phyloP scores from a whole-genome alignment of 2,113 vertebrate genomes.

The Arothron firmamentum region DNA sequence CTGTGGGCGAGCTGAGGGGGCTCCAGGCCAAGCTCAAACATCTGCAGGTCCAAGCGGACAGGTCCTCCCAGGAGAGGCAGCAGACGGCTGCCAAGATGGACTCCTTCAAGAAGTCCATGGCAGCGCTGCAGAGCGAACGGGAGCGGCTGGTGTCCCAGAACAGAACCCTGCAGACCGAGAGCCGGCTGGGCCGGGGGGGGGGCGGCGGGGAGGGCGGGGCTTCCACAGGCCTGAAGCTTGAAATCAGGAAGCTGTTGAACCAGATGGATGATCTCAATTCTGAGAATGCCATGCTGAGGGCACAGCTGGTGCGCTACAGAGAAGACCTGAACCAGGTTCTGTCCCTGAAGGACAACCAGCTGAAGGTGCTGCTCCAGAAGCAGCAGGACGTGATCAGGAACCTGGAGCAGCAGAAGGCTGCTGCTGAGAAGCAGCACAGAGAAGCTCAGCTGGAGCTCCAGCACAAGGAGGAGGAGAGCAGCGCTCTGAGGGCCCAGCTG shows the following conservation, averaged over 20 bases:
- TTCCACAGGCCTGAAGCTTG: conserved; percentile 74
- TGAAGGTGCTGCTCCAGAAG: conserved; percentile 83
- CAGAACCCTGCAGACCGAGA: conserved; percentile 70
- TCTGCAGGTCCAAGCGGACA: conserved; percentile 68
- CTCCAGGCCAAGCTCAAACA: conserved; percentile 69
- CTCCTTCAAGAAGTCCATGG: conserved; percentile 78
- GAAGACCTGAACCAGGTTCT: conserved; percentile 87
- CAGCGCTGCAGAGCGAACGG: conserved; percentile 80
- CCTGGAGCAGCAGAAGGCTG: conserved; percentile 76
- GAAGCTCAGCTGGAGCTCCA: conserved; percentile 61
- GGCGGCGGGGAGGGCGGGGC: conserved; percentile 67
- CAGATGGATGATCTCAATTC: conserved; percentile 87
- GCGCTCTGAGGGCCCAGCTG: conserved; percentile 63
- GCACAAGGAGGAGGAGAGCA: conserved; percentile 53
- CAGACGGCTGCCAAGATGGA: conserved; percentile 71
- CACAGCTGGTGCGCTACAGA: conserved; percentile 83
- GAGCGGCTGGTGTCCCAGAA: conserved; percentile 76
- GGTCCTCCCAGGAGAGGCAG: conserved; percentile 72
- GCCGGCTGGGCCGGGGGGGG: conserved; percentile 56
- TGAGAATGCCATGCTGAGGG: conserved; percentile 86
- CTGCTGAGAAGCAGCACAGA: conserved; percentile 69
- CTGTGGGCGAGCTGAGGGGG: conserved; percentile 60
- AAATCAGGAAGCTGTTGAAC: conserved; percentile 76
- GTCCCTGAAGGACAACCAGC: conserved; percentile 85
- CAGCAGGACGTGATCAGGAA: conserved; percentile 81